Percentiles rank a stretch among this genome's conserved stretches.
Evolutionary conservation across 2,113 vertebrate species (phyloP).

Genomic region (Pangasianodon hypophthalmus): DNA sequence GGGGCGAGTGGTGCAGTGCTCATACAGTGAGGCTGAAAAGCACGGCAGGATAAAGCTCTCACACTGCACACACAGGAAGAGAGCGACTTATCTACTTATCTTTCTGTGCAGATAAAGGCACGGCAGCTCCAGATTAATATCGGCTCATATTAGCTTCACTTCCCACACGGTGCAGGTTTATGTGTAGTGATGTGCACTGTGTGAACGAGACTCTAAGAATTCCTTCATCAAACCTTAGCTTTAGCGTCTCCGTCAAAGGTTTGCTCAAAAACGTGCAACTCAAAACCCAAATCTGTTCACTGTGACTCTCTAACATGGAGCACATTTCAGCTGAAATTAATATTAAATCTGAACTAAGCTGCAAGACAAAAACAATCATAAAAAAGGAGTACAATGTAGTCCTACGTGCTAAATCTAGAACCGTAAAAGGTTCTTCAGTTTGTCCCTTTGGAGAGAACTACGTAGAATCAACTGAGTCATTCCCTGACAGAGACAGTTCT

Average conservation of each 20-base stretch:
- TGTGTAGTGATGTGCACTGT: neutral
- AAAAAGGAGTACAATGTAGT: neutral
- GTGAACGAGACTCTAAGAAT: neutral
- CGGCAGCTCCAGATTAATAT: neutral
- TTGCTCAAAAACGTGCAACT: neutral
- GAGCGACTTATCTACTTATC: constrained; percentile 24
- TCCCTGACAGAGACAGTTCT: neutral
- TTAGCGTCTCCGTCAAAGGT: neutral
- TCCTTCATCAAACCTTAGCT: neutral
- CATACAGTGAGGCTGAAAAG: constrained; percentile 59
- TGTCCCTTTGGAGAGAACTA: neutral
- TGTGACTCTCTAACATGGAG: neutral
- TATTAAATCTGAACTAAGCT: neutral
- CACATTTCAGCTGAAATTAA: neutral
- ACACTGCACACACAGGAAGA: constrained; percentile 10
- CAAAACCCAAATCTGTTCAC: neutral
- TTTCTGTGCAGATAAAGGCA: constrained; percentile 1
- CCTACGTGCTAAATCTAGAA: neutral
- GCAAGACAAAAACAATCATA: neutral
- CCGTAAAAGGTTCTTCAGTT: neutral
- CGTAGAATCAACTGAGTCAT: neutral
- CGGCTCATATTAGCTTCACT: neutral
- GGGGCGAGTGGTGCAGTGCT: constrained; percentile 17
- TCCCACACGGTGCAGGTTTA: neutral
- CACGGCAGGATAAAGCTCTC: constrained; percentile 51